Percentiles rank a stretch among this genome's conserved stretches.
These are phyloP conservation scores for Zoanthus solanderi DNA, from an alignment of 92 coral and sea anemone genomes.

Conservation along the genomic window DNA sequence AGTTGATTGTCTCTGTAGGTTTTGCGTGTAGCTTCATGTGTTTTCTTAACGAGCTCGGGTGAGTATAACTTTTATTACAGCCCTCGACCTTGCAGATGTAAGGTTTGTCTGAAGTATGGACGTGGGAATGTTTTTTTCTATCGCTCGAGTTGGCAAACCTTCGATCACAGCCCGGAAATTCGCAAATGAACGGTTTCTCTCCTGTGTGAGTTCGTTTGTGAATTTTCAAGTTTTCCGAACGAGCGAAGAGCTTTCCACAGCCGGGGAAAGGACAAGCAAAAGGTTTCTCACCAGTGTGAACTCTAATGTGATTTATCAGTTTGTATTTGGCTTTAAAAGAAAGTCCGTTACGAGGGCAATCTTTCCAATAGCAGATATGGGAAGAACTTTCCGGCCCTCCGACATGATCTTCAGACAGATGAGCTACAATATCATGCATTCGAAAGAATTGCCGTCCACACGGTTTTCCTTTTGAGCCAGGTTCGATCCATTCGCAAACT, in stretches of 20 bases:
- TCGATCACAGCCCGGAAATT: constrained; percentile 99
- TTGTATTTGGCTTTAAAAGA: constrained; percentile 99
- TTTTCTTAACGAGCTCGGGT: constrained; percentile 96
- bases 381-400: constrained; percentile 99
- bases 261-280: constrained; percentile 98
- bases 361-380: constrained; percentile 98
- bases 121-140: constrained; percentile 99
- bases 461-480: constrained; percentile 97
- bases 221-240: constrained; percentile 98
- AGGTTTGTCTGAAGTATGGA: constrained; percentile 99
- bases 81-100: constrained; percentile 99
- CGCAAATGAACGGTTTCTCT: constrained; percentile 98
- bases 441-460: constrained; percentile 99
- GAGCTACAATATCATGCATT: constrained; percentile 99
- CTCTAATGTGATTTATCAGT: constrained; percentile 98
- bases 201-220: constrained; percentile 99
- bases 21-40: constrained; percentile 99
- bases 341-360: constrained; percentile 93
- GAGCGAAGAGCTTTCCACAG: constrained; percentile 98
- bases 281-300: constrained; percentile 99
- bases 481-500: constrained; percentile 99
- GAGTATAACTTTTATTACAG: constrained; percentile 98
- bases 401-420: constrained; percentile 98
- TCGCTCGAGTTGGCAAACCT: constrained; percentile 99
- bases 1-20: constrained; percentile 87